A percentile compares a stretch with the other conserved stretches of the same genome.
phyloP scores from a whole-genome alignment of 2,888 invertebrate genomes.

The Cheilosia vernalis region DNA sequence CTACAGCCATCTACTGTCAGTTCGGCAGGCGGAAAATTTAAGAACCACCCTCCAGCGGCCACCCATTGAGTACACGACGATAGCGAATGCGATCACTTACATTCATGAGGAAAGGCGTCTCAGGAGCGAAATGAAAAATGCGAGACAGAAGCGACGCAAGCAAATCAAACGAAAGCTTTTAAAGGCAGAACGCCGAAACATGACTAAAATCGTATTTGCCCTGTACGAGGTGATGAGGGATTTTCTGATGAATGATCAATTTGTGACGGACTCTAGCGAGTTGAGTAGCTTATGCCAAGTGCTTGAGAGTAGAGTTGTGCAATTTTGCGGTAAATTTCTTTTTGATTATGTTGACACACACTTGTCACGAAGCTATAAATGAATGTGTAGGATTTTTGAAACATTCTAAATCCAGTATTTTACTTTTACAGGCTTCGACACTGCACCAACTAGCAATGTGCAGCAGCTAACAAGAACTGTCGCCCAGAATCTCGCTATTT shows the following conservation, averaged over 20 bases:
- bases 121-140: slow-evolving; percentile 77
- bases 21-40: slow-evolving; percentile 77
- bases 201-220: slow-evolving; percentile 79
- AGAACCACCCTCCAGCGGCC: slow-evolving; percentile 77
- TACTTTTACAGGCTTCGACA: slow-evolving; percentile 78
- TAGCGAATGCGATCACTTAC: slow-evolving; percentile 79
- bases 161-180: slow-evolving; percentile 77
- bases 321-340: slow-evolving; percentile 79
- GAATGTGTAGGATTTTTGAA: background rate
- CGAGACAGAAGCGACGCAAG: slow-evolving; percentile 77
- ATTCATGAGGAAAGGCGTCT: slow-evolving; percentile 81
- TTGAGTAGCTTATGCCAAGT: slow-evolving; percentile 78
- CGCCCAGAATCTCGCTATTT: slow-evolving; percentile 81
- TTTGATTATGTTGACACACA: no score
- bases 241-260: slow-evolving; percentile 80
- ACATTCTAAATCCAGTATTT: background rate
- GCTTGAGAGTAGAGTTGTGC: slow-evolving; percentile 78
- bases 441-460: slow-evolving; percentile 78
- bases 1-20: slow-evolving; percentile 77
- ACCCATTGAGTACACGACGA: slow-evolving; percentile 77
- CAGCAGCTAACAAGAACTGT: slow-evolving; percentile 80
- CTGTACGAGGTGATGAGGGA: slow-evolving; percentile 81
- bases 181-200: slow-evolving; percentile 34
- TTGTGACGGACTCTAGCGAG: slow-evolving; percentile 78
- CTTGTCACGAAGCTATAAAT: no score